These are phyloP conservation scores for Metalampra italica DNA, from an alignment of 2,888 invertebrate species.

Conservation along the genomic window DNA sequence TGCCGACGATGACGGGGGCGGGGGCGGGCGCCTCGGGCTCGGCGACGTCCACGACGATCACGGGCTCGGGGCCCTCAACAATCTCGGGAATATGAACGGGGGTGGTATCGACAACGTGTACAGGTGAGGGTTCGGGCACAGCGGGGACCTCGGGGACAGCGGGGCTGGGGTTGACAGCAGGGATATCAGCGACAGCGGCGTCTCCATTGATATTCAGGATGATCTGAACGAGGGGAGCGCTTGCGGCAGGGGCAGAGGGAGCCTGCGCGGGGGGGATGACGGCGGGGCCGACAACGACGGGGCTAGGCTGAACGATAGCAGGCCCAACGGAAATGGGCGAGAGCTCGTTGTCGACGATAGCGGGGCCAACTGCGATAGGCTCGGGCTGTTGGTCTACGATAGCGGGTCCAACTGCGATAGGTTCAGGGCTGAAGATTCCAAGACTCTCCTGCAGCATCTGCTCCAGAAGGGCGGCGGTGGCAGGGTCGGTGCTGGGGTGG, in stretches of 20 bases:
- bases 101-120: slow-evolving; percentile 9
- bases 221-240: slow-evolving; percentile 12
- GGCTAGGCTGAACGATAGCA: slow-evolving; percentile 5
- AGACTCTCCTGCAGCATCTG: slow-evolving; percentile 20
- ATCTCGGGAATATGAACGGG: neutral
- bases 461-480: slow-evolving; percentile 32
- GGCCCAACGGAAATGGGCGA: slow-evolving; percentile 9
- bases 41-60: slow-evolving; percentile 9
- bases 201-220: slow-evolving; percentile 11
- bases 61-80: slow-evolving; percentile 9
- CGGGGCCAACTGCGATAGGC: slow-evolving; percentile 12
- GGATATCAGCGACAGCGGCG: neutral
- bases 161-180: slow-evolving; percentile 6
- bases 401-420: slow-evolving; percentile 13
- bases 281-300: slow-evolving; percentile 1
- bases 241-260: slow-evolving; percentile 6
- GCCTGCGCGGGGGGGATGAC: slow-evolving; percentile 10
- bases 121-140: slow-evolving; percentile 20
- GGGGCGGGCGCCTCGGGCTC: slow-evolving; percentile 9
- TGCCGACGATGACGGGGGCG: slow-evolving; percentile 1
- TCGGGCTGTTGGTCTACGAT: slow-evolving; percentile 12
- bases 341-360: slow-evolving; percentile 15
- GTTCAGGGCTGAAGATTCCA: slow-evolving; percentile 9
- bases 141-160: slow-evolving; percentile 5
- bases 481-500: slow-evolving; percentile 47